Base-by-base conservation (phyloP, 2,888 invertebrate species). In the Drosophila testacea region DNA sequence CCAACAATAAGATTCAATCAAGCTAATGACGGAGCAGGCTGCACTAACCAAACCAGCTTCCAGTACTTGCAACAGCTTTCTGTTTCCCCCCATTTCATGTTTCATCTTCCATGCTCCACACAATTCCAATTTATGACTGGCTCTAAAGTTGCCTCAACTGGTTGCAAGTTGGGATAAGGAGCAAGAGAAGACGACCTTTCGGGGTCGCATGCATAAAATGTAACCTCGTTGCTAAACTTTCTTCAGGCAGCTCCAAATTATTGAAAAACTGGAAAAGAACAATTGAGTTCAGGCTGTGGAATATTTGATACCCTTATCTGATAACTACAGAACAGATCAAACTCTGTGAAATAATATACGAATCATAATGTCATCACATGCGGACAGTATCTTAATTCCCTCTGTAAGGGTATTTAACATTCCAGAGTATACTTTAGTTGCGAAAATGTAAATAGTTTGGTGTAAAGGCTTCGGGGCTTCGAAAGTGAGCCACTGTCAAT, bases 1-100 rank as follows among this genome's bases (percentile, higher is more conserved):
- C 81, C 77, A 82, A 81, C 84, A 88, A 88, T 88, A 81, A 88
- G 86, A 86, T 86, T 88, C 81, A 89, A 86, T 86, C 86, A 88
- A 88, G 83, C 86, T 84, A 86, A 88, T 86, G 87, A 87, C 54
- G 85, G 72, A 71, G 82, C 81, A 52, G 63, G 52, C 69, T 61
- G 48, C 67, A 66, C 42, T 54, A 54, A 65, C 47, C 66, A 71
- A 79, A 64, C 63, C 79, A 69, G 73, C 71, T 69, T 61, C 30
- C 64, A 57, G 55, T 57, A 48, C 48, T 48, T 42, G 65, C 61
- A 44, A 44, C 44, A 44, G 27, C n/a, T 44, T 6, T 6, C 22
- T 42, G 28, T 4, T 4, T 48, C 13, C 56, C 16, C 56, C 62
- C 57, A 73, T 65, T 68, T 41, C 71, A 68, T 32, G 30, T 9